These are phyloP conservation scores for Cartodere bifasciata DNA, from an alignment of 2,888 invertebrate genomes.

Conservation along the genomic window DNA sequence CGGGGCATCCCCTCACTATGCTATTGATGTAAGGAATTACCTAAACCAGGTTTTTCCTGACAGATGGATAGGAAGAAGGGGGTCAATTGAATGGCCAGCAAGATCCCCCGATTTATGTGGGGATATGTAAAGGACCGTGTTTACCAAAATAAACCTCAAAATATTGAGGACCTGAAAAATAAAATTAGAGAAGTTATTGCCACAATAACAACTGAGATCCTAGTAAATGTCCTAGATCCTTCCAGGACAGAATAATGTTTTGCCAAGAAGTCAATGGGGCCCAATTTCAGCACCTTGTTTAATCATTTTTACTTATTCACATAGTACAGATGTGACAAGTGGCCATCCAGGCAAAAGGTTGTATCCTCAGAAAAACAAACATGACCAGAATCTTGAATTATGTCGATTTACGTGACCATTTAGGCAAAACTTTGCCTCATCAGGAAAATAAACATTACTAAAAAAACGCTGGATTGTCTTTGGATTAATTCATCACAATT, in stretches of 20 bases:
- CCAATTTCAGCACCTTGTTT: constrained; percentile 1
- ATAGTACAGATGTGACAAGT: no score
- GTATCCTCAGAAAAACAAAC: no score
- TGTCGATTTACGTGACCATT: constrained; percentile 7
- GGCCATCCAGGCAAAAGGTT: no score
- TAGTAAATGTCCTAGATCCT: constrained; percentile 1
- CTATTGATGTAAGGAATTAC: constrained; percentile 8
- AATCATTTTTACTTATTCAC: neutral
- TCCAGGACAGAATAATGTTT: constrained; percentile 1
- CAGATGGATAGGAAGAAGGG: constrained; percentile 13
- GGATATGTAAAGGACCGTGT: constrained; percentile 12
- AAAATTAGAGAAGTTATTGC: constrained; percentile 3
- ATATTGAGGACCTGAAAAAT: constrained; percentile 1
- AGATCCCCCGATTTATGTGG: constrained; percentile 13
- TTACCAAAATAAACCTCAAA: constrained; percentile 8
- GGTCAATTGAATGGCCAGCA: constrained; percentile 13
- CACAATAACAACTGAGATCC: constrained; percentile 3
- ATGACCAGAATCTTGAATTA: constrained; percentile 7
- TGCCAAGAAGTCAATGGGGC: constrained; percentile 3
- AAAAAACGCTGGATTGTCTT: constrained; percentile 4
- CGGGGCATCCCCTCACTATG: constrained; percentile 12
- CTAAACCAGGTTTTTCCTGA: constrained; percentile 10
- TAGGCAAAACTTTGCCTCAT: constrained; percentile 6
- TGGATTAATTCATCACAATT: constrained; percentile 5
- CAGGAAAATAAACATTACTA: constrained; percentile 7